Evolutionary conservation across 1,140 invertebrate genomes (phyloP).

Genomic region (Drosophila nigromelanica): DNA sequence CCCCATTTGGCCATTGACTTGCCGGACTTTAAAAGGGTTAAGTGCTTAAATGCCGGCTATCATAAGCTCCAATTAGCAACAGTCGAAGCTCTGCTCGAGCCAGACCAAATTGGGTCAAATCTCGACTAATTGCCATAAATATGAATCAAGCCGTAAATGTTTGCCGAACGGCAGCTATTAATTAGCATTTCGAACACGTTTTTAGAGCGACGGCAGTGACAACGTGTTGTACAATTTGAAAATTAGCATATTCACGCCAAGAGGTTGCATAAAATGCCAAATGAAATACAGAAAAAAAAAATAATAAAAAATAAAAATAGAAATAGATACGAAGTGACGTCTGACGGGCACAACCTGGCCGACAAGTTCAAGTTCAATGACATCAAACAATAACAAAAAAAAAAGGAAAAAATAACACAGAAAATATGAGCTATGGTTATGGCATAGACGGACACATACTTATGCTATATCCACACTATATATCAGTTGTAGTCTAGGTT

Average conservation of each 20-base stretch:
- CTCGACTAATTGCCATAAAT: slow-evolving; percentile 68
- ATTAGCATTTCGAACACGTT: slow-evolving; percentile 79
- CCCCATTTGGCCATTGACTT: slow-evolving; percentile 1
- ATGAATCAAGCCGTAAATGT: slow-evolving; percentile 65
- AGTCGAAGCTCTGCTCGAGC: neutral
- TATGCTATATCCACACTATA: slow-evolving; percentile 10
- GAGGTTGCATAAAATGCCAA: slow-evolving; percentile 70
- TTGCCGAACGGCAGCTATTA: slow-evolving; percentile 46
- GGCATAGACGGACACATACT: slow-evolving; percentile 20
- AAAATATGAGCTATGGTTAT: slow-evolving; percentile 42
- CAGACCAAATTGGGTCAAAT: slow-evolving; percentile 62
- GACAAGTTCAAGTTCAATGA: slow-evolving; percentile 79
- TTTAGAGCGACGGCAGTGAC: slow-evolving; percentile 45
- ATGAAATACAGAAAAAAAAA: slow-evolving; percentile 45
- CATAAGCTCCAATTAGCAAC: neutral
- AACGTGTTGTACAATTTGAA: slow-evolving; percentile 70
- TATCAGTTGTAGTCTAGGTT: slow-evolving; percentile 3
- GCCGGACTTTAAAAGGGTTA: slow-evolving; percentile 1
- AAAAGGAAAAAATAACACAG: neutral
- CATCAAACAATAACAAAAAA: slow-evolving; percentile 70
- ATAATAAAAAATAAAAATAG: slow-evolving; percentile 16
- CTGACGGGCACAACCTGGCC: slow-evolving; percentile 21
- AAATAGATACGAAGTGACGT: slow-evolving; percentile 33
- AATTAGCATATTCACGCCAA: slow-evolving; percentile 79
- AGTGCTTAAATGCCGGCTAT: neutral